phyloP scores from a whole-genome alignment of 1,140 invertebrate genomes.

The Ips nitidus region DNA sequence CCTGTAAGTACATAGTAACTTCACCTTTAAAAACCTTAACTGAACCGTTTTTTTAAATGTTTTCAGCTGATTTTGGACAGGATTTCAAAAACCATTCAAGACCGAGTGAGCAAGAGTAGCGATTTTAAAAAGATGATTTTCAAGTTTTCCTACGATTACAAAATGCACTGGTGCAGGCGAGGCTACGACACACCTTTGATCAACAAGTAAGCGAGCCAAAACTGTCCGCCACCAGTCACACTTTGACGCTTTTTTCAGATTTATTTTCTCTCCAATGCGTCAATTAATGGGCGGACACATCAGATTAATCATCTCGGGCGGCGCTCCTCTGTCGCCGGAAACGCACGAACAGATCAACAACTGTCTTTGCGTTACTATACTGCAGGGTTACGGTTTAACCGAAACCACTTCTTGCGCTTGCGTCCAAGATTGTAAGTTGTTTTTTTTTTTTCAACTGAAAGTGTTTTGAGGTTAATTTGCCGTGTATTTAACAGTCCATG shows the following conservation, averaged over 20 bases:
- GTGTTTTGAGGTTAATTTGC: not conserved
- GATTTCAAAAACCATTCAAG: conserved; percentile 92
- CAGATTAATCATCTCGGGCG: conserved; percentile 85
- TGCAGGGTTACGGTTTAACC: conserved; percentile 96
- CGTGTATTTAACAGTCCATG: conserved; percentile 54
- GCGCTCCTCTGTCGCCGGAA: conserved; percentile 93
- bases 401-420: conserved; percentile 94
- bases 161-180: conserved; percentile 78
- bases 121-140: conserved; percentile 78
- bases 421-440: conserved; percentile 76
- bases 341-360: conserved; percentile 94
- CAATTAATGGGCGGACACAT: conserved; percentile 84
- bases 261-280: conserved; percentile 78
- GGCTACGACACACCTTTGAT: conserved; percentile 84
- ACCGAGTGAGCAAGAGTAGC: conserved; percentile 81
- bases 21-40: not conserved
- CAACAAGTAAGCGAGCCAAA: conserved; percentile 59
- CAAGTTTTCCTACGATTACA: conserved; percentile 91
- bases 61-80: conserved; percentile 87
- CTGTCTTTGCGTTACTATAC: conserved; percentile 86
- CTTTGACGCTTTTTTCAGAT: conserved; percentile 45
- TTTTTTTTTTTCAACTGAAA: not conserved
- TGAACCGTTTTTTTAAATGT: not conserved
- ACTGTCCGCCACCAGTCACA: no score
- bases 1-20: conserved; percentile 66